Base-by-base conservation (phyloP, 1,140 invertebrate species). In the Chironomus striatipennis region DNA sequence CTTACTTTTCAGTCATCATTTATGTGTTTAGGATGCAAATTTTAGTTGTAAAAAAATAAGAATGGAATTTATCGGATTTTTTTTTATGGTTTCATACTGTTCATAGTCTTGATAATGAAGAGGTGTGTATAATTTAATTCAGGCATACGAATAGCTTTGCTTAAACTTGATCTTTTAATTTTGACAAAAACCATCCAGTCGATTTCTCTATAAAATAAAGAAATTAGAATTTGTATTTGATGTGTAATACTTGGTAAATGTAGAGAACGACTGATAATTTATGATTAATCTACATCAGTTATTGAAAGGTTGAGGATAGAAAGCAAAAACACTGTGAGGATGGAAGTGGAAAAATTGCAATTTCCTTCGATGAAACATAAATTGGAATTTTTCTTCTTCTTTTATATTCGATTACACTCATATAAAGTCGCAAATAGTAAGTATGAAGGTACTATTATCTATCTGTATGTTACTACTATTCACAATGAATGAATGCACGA, bases 271-370 rank as follows among this genome's bases (percentile, higher is more conserved):
- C 47, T 12, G 47, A 57, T 57, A 57, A 57, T 57, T 57, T 57
- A 57, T 57, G 47, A 57, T 57, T 57, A 57, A 57, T 57, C 47
- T 57, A 57, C 47, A 57, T 57, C 47, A n/a, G 47, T 57, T 57
- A 57, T 57, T 57, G 47, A 57, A 57, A 57, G n/a, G 15, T 47
- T 3, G 7, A 15, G n/a, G 47, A 57, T 7, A 57, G 47, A 57
- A 15, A 57, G 47, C 9, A 15, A 57, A 15, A 57, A 57, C 47
- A n/a, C 47, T 57, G 12, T 10, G n/a, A 10, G 1, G 47, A 10
- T 5, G 12, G 47, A 15, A 1, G 5, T 57, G 8, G 43, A 15
- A 57, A 57, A 57, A 57, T 57, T 47, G 43, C 43, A 47, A 47
- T 57, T 57, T 57, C 12, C 12, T 15, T 10, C 12, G 47, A 57